Conservation (phyloP, 2,888 invertebrate genomes). For the Drosophila pseudotakahashii region DNA sequence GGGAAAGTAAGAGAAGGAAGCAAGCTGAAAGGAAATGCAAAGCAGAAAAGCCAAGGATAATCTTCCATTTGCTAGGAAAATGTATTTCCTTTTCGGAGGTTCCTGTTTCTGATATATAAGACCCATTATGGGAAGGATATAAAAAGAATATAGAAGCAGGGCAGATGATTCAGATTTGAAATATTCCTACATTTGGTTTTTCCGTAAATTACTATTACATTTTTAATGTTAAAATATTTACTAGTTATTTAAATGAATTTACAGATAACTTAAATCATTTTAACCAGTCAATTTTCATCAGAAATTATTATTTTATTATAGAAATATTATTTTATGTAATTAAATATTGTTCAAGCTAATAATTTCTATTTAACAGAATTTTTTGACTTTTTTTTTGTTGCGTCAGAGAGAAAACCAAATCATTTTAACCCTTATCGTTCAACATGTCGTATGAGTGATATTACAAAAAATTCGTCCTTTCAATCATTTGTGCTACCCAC, state of each 20-base stretch:
- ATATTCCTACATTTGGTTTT: neutral
- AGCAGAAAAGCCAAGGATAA: slow-evolving; percentile 17
- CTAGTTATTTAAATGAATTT: too few species aligned
- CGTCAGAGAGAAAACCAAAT: neutral
- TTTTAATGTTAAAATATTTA: too few species aligned
- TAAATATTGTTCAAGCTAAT: too few species aligned
- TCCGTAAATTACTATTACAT: too few species aligned
- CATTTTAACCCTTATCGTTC: neutral
- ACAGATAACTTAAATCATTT: too few species aligned
- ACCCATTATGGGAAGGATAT: neutral
- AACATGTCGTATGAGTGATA: slow-evolving; percentile 18
- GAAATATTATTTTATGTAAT: too few species aligned
- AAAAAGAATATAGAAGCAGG: neutral
- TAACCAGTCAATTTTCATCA: too few species aligned
- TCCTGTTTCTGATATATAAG: neutral
- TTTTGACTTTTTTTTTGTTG: neutral
- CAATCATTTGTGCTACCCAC: neutral
- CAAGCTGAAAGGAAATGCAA: slow-evolving; percentile 13
- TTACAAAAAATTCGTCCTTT: neutral
- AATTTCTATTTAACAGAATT: too few species aligned
- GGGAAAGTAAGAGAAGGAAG: neutral
- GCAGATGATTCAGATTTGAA: neutral
- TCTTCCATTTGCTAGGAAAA: slow-evolving; percentile 19
- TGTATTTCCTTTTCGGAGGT: slow-evolving; percentile 1
- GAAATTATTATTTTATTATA: too few species aligned